Evolutionary conservation across 2,113 vertebrate species (phyloP).

Genomic region (Prietella phreatophila): DNA sequence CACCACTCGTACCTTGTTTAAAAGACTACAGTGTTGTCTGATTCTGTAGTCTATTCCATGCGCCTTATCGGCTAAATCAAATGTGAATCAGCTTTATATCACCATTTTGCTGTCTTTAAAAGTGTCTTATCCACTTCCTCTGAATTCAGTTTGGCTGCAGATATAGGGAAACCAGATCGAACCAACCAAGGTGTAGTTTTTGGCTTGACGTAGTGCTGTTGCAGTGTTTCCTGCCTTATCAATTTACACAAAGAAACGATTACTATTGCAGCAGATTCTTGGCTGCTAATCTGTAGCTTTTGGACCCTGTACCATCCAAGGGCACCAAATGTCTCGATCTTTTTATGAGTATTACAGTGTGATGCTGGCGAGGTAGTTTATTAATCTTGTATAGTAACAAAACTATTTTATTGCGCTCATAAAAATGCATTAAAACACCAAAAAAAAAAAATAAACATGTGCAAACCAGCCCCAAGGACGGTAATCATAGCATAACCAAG

Average conservation of each 20-base stretch:
- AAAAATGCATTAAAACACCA: background rate
- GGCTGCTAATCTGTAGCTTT: background rate
- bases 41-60: background rate
- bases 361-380: background rate
- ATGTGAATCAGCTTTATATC: background rate
- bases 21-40: background rate
- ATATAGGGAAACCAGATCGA: background rate
- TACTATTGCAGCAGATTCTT: background rate
- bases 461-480: background rate
- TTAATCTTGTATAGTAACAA: background rate
- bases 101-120: background rate
- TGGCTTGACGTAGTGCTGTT: background rate
- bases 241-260: background rate
- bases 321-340: background rate
- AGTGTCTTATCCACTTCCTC: background rate
- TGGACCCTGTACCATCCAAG: conserved; percentile 3
- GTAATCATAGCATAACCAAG: background rate
- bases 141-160: background rate
- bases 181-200: background rate
- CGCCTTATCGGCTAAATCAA: background rate
- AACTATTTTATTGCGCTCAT: background rate
- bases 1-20: background rate
- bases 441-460: background rate
- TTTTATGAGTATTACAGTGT: background rate
- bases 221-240: background rate